phyloP scores from a whole-genome alignment of 2,113 vertebrate genomes.

The Calyptomena viridis region DNA sequence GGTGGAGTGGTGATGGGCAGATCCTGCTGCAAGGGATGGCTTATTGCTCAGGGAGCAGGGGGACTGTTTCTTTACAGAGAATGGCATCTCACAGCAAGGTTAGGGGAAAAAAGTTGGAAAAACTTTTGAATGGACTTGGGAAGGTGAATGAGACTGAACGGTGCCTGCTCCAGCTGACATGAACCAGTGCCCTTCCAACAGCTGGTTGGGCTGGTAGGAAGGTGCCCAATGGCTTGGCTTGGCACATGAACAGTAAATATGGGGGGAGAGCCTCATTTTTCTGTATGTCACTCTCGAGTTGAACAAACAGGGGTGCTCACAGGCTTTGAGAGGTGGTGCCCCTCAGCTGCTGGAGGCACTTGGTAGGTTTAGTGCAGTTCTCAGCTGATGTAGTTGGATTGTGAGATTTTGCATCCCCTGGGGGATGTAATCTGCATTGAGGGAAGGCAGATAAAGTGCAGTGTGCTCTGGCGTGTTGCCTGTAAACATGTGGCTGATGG shows the following conservation, averaged over 20 bases:
- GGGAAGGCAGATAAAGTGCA: not conserved
- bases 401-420: not conserved
- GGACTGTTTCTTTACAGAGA: not conserved
- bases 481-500: not conserved
- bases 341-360: not conserved
- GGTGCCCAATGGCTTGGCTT: not conserved
- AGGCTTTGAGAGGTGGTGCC: not conserved
- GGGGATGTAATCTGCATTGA: not conserved
- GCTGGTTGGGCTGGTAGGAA: not conserved
- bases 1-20: not conserved
- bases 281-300: not conserved
- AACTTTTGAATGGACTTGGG: not conserved
- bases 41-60: accelerated
- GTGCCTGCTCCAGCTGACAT: not conserved
- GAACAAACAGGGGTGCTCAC: not conserved
- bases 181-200: not conserved
- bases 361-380: not conserved
- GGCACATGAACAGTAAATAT: not conserved
- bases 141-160: not conserved
- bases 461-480: not conserved
- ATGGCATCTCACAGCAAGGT: not conserved
- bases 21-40: not conserved
- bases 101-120: not conserved
- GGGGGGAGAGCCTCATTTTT: not conserved
- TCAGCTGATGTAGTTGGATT: not conserved